Evolutionary conservation across 2,888 invertebrate genomes (phyloP), one percentile per base, ranked within the genome.

Genomic region (Cataglyphis cursor): DNA sequence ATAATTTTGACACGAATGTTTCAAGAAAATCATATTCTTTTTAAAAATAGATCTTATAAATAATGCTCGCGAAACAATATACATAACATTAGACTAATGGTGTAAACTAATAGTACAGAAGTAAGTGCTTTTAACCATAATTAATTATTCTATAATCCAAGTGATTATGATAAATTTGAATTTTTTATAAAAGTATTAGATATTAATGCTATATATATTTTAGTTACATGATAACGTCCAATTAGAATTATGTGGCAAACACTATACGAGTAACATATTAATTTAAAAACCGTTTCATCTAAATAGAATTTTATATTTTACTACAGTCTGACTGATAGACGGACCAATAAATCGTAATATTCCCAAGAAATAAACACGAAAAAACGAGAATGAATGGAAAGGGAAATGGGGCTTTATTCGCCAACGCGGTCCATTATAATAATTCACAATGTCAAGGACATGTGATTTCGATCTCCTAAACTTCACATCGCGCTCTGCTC

Each of bases 371-470:
- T 66, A 44, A 57, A 68, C 18, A 41, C 24, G 18, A 1, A 54
- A 76, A 65, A 54, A 66, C 38, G 78, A 31, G n/a, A 76, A 57
- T 57, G 4, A 78, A 78, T 70, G 57, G 28, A 44, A 59, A 78
- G 24, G 12, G 31, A 68, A 70, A 18, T 38, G 18, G 21, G 0
- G 41, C 41, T 76, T 76, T 70, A 57, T 68, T 68, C 41, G 54
- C 51, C 21, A 15, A 21, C 18, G 21, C 6, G 8, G 8, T 31
- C 44, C 57, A 70, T 78, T 78, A 70, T 78, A 78, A 81, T 51
- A 81, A 75, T 81, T 76, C 54, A 35, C 73, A 70, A 74, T 80
- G n/a, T 48, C n/a, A 78, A 64, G 68, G 62, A 54, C 48, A 76
- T 74, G 51, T 80, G 38, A 70, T 74, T 44, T 66, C 8, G 61